Conservation (phyloP, 2,888 invertebrate genomes). For the Macrophya alboannulata region DNA sequence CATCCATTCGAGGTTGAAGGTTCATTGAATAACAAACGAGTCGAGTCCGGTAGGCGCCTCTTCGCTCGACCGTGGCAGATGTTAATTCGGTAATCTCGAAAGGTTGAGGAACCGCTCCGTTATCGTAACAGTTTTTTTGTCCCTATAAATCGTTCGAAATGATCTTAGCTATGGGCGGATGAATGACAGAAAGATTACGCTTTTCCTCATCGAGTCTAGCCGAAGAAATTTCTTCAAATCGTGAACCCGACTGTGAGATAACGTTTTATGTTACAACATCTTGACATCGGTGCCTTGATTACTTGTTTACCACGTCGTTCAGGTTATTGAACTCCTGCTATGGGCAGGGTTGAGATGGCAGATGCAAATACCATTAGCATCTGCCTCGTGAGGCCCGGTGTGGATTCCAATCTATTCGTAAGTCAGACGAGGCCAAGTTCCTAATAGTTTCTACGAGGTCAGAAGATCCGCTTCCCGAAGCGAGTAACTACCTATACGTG, state of each 20-base stretch:
- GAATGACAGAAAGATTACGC: background rate
- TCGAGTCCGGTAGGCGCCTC: background rate
- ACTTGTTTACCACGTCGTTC: background rate
- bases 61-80: background rate
- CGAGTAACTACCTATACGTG: background rate
- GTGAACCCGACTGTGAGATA: background rate
- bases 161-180: background rate
- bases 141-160: background rate
- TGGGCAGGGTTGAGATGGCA: background rate
- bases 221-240: background rate
- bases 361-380: background rate
- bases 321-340: conserved; percentile 3
- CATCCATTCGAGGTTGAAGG: background rate
- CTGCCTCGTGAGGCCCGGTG: conserved; percentile 2
- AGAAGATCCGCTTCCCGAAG: background rate
- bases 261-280: background rate
- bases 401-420: conserved; percentile 27
- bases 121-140: background rate
- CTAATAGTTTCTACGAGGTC: background rate
- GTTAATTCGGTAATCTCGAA: background rate
- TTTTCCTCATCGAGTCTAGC: background rate
- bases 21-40: conserved; percentile 31
- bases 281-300: background rate
- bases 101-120: background rate
- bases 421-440: conserved; percentile 2